Evolutionary conservation across 2,888 invertebrate genomes (phyloP).

Genomic region (Mayetiola destructor): DNA sequence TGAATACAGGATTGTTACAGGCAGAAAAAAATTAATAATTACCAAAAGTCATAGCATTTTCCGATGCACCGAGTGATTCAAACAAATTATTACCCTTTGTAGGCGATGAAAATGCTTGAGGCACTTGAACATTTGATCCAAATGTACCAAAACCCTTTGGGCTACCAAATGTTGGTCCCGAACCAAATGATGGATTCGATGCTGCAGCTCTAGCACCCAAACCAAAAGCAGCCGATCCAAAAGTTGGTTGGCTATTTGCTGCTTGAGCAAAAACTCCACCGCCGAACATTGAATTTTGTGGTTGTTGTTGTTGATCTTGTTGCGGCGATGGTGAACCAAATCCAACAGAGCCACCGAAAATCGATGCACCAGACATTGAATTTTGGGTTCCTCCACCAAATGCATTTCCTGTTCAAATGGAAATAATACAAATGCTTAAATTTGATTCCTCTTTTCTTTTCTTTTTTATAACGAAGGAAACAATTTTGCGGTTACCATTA

Average conservation of each 20-base stretch:
- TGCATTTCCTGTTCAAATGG: background rate
- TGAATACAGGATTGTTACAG: constrained; percentile 23
- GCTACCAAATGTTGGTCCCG: constrained; percentile 30
- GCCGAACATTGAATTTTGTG: background rate
- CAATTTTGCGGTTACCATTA: too few species aligned
- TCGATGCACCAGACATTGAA: constrained; percentile 19
- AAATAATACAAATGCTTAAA: too few species aligned
- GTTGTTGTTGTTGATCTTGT: background rate
- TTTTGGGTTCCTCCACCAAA: background rate
- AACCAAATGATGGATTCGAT: constrained; percentile 27
- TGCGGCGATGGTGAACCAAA: background rate
- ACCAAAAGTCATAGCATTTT: constrained; percentile 31
- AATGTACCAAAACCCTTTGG: constrained; percentile 25
- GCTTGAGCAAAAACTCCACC: background rate
- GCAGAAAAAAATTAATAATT: too few species aligned
- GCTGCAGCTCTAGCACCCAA: constrained; percentile 14
- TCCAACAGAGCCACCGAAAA: constrained; percentile 20
- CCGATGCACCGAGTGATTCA: constrained; percentile 30
- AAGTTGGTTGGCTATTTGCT: background rate
- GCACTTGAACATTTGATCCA: constrained; percentile 17
- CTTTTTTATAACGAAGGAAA: too few species aligned
- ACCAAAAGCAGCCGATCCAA: background rate
- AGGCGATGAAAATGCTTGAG: constrained; percentile 18
- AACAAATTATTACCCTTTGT: constrained; percentile 26
- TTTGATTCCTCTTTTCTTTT: too few species aligned